Evolutionary conservation across 1,140 invertebrate genomes (phyloP), one percentile per base, ranked within the genome.

Genomic region (Drosophila navojoa): DNA sequence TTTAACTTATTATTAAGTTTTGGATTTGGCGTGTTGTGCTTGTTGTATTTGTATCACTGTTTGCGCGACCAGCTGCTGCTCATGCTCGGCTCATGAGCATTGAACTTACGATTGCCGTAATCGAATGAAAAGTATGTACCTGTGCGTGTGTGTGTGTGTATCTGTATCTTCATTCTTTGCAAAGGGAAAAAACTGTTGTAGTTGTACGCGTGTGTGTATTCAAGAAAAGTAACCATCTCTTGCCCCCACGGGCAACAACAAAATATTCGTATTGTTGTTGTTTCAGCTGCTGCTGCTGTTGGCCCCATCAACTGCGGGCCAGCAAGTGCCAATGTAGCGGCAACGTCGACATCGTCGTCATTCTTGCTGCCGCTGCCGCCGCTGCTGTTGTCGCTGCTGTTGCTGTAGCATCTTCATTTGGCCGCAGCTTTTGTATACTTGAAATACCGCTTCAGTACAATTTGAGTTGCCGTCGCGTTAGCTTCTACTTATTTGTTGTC

Each of bases 1-100:
- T 87, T 84, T 89, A 73, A 78, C 73, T 89, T 90, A 90, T 89
- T 77, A 90, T 89, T 90, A 89, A 84, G 84, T 89, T 89, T 54
- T 74, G 79, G 76, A 69, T 54, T 58, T 47, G 55, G 44, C 55
- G 57, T 73, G 54, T 70, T 49, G 66, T 66, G 69, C 29, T 57
- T 52, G 40, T 44, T 62, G 52, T 60, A 45, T 47, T 13, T 66
- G 60, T 61, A 38, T 1, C 35, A 38, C 10, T 38, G 52, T 66
- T 77, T 45, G 45, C 57, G 49, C 45, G 47, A 32, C 29, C 47
- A 52, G 63, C 63, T 62, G 32, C 11, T 74, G 54, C 40, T 50
- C 13, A 47, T 42, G 40, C 29, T 49, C 27, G 11, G 13, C 52
- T 32, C 38, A 85, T 75, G 60, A 73, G 57, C 49, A 77, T 57